phyloP scores from a whole-genome alignment of 1,140 invertebrate genomes.

The Coboldia fuscipes region DNA sequence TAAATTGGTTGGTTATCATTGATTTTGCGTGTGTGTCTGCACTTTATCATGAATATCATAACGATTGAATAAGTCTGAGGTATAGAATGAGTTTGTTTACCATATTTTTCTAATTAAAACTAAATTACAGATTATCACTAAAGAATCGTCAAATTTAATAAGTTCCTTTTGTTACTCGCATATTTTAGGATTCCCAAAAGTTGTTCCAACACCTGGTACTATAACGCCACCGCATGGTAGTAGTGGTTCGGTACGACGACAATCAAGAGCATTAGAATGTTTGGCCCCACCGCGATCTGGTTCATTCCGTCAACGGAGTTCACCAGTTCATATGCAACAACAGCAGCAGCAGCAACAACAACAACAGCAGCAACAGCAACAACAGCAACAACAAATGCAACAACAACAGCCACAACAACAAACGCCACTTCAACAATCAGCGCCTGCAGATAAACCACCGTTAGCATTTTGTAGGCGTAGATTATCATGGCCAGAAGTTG shows the following conservation, averaged over 20 bases:
- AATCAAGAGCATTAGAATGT: slow-evolving; percentile 31
- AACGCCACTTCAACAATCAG: slow-evolving; percentile 23
- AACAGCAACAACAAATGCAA: too few species aligned
- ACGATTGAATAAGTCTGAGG: too few species aligned
- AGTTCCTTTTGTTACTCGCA: too few species aligned
- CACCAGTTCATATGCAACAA: slow-evolving; percentile 16
- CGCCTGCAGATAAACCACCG: slow-evolving; percentile 31
- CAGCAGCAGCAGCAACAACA: slow-evolving; percentile 15
- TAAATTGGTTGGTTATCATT: too few species aligned
- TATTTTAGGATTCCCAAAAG: slow-evolving; percentile 15
- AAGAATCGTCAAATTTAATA: background rate
- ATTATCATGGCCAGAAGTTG: slow-evolving; percentile 63
- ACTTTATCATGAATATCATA: too few species aligned
- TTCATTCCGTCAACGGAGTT: slow-evolving; percentile 29
- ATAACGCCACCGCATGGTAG: slow-evolving; percentile 20
- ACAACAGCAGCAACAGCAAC: too few species aligned
- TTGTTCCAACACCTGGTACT: slow-evolving; percentile 29
- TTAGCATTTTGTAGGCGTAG: slow-evolving; percentile 48
- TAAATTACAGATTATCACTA: too few species aligned
- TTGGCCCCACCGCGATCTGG: slow-evolving; percentile 31
- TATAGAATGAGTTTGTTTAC: too few species aligned
- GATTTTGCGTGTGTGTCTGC: too few species aligned
- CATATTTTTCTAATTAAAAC: too few species aligned
- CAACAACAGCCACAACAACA: too few species aligned
- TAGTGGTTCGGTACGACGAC: slow-evolving; percentile 20